phyloP scores from a whole-genome alignment of 2,888 invertebrate genomes.

The Nomada ruficornis region DNA sequence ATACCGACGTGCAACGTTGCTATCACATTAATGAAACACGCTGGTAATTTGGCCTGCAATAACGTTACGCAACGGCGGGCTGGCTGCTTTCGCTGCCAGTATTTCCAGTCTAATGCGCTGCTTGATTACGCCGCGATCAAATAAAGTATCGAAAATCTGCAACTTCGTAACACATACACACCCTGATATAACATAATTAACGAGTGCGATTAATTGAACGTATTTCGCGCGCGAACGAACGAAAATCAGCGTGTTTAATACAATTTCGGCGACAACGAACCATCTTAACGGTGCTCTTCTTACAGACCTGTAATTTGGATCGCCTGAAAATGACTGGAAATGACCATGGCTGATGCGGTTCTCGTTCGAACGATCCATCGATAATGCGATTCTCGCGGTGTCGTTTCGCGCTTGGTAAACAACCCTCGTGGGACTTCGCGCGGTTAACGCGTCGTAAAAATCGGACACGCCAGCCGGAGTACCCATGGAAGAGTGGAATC shows the following conservation, averaged over 20 bases:
- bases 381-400: not conserved
- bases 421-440: not conserved
- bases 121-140: not conserved
- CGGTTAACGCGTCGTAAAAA: slow-evolving; percentile 34
- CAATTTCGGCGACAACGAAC: no score
- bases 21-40: slow-evolving; percentile 23
- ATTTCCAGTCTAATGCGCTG: not conserved
- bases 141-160: no score
- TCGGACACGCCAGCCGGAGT: slow-evolving; percentile 15
- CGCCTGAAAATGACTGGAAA: no score
- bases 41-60: not conserved
- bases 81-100: not conserved
- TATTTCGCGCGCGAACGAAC: no score
- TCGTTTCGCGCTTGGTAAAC: not conserved
- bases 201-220: no score
- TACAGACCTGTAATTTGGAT: no score
- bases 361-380: not conserved
- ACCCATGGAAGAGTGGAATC: not conserved
- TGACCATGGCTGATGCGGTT: no score
- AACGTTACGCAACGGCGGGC: not conserved
- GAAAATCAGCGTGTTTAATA: no score
- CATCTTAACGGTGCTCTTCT: no score
- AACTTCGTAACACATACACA: no score
- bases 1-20: not conserved
- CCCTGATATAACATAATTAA: no score